phyloP scores from a whole-genome alignment of 2,888 invertebrate species.

The Agriopis leucophaearia region DNA sequence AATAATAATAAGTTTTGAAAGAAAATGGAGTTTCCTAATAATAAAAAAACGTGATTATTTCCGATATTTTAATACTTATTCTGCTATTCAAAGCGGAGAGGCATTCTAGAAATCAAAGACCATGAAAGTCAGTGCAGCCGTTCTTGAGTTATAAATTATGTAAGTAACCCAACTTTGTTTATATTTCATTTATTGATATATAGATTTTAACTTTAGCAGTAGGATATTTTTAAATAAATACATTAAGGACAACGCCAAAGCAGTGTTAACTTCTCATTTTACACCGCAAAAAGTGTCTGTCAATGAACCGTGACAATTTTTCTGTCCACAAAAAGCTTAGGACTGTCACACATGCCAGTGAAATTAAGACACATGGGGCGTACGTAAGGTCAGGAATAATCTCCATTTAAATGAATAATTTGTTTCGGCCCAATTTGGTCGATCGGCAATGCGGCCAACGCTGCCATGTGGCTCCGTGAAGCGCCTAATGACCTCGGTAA shows the following conservation, averaged over 20 bases:
- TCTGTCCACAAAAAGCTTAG: slow-evolving; percentile 61
- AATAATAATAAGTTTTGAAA: no score
- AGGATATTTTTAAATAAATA: no score
- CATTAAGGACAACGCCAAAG: not conserved
- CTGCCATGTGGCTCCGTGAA: slow-evolving; percentile 76
- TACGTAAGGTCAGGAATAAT: slow-evolving; percentile 70
- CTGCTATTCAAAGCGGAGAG: no score
- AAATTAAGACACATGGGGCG: slow-evolving; percentile 71
- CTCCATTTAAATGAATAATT: slow-evolving; percentile 86
- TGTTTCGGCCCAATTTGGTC: slow-evolving; percentile 77
- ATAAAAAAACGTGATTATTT: no score
- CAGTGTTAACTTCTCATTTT: slow-evolving; percentile 14
- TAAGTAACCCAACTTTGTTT: no score
- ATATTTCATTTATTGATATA: no score
- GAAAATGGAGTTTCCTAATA: no score
- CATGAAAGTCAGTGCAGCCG: no score
- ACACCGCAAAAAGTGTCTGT: slow-evolving; percentile 13
- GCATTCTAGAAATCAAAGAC: no score
- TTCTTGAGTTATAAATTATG: no score
- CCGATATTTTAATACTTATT: no score
- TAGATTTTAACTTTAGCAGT: not conserved
- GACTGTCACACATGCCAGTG: slow-evolving; percentile 67
- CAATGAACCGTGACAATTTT: slow-evolving; percentile 63
- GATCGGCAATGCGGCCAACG: slow-evolving; percentile 50
- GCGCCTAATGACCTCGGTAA: slow-evolving; percentile 77